A percentile compares a stretch with the other conserved stretches of the same genome.
Evolutionary conservation across 2,113 vertebrate species (phyloP).

Genomic region (Melanerpes formicivorus): DNA sequence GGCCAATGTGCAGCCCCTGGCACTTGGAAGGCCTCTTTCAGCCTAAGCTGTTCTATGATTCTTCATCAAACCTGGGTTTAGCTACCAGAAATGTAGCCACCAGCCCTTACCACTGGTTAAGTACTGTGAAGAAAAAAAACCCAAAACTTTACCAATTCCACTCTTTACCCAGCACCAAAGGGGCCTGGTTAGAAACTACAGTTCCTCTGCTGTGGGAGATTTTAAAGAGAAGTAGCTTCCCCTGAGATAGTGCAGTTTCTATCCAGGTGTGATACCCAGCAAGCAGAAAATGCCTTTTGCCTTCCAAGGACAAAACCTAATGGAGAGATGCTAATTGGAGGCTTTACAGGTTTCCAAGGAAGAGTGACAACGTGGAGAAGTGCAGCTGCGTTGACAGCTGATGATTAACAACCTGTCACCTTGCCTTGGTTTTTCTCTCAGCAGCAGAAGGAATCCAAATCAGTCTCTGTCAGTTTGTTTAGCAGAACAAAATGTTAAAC

Average conservation of each 20-base stretch:
- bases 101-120: neutral
- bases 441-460: neutral
- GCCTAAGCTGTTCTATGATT: too few species aligned
- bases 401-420: conserved; percentile 6
- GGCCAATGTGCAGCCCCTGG: too few species aligned
- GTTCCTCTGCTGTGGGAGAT: neutral
- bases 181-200: neutral
- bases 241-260: neutral
- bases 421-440: conserved; percentile 24
- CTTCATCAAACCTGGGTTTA: neutral
- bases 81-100: fast-evolving
- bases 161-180: neutral
- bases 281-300: neutral
- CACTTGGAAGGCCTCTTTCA: too few species aligned
- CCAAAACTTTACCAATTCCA: too few species aligned
- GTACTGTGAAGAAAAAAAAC: fast-evolving
- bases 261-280: neutral
- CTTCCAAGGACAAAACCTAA: conserved; percentile 5
- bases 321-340: neutral
- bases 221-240: neutral
- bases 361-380: neutral
- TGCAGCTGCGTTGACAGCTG: neutral
- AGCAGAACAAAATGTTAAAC: neutral
- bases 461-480: conserved; percentile 12
- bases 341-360: neutral